phyloP scores from a whole-genome alignment of 92 coral and sea anemone species.

The Porites lobata region DNA sequence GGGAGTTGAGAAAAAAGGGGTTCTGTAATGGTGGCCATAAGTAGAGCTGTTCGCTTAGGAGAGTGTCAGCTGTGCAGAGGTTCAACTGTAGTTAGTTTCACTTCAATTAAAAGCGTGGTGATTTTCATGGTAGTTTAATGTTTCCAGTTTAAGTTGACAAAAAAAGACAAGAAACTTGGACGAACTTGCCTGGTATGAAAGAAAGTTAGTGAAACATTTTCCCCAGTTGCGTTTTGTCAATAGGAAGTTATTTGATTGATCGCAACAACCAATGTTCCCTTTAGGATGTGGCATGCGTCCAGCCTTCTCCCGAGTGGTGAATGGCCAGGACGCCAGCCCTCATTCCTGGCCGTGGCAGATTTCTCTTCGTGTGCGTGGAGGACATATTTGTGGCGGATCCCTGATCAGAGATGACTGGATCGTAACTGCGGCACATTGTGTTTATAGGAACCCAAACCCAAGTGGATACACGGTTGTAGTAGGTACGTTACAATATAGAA shows the following conservation, averaged over 20 bases:
- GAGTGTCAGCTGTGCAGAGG: no score
- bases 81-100: no score
- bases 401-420: constrained; percentile 76
- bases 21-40: no score
- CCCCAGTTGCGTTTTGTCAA: no score
- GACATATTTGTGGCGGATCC: constrained; percentile 83
- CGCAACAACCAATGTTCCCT: background rate
- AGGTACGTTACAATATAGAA: constrained; percentile 29
- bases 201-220: no score
- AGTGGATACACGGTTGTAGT: constrained; percentile 75
- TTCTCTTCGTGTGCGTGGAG: constrained; percentile 60
- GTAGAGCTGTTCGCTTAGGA: no score
- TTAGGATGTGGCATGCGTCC: constrained; percentile 81
- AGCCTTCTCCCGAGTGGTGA: constrained; percentile 66
- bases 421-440: constrained; percentile 85
- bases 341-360: constrained; percentile 89
- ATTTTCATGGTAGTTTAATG: no score
- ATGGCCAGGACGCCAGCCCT: constrained; percentile 68
- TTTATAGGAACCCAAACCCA: constrained; percentile 64
- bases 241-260: background rate
- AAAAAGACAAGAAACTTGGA: no score
- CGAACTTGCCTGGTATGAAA: no score
- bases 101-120: no score
- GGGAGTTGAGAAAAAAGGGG: no score
- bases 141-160: no score